Evolutionary conservation across 2,888 invertebrate genomes (phyloP).

Genomic region (Brachyptera risi): DNA sequence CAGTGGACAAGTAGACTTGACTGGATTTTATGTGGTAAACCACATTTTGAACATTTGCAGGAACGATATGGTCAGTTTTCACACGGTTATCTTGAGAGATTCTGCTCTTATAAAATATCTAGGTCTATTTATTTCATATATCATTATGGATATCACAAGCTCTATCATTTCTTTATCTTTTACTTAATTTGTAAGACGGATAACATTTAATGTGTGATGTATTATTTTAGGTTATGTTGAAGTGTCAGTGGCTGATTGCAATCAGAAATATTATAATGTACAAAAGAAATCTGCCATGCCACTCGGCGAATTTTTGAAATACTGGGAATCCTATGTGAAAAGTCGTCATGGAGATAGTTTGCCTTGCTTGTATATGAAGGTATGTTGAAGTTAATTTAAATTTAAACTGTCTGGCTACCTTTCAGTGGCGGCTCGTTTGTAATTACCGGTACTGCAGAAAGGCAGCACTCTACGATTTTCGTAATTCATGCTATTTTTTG

Average conservation of each 20-base stretch:
- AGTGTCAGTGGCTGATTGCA: constrained; percentile 81
- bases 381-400: too few relatives aligned
- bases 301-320: constrained; percentile 65
- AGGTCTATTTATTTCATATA: too few relatives aligned
- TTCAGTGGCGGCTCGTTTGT: too few relatives aligned
- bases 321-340: constrained; percentile 56
- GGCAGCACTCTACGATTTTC: too few relatives aligned
- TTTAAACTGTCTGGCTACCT: too few relatives aligned
- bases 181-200: too few relatives aligned
- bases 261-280: constrained; percentile 64
- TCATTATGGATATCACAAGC: too few relatives aligned
- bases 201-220: not conserved
- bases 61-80: constrained; percentile 48
- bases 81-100: too few relatives aligned
- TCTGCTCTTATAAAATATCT: too few relatives aligned
- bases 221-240: constrained; percentile 51
- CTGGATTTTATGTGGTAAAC: constrained; percentile 55
- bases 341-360: constrained; percentile 44
- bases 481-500: too few relatives aligned
- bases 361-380: constrained; percentile 72
- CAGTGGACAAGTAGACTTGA: constrained; percentile 60
- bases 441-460: too few relatives aligned
- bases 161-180: too few relatives aligned
- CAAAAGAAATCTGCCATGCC: constrained; percentile 66
- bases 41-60: constrained; percentile 60